Conservation (phyloP, 53 echinoderm and acorn worm genomes). For the Hippasteria phrygiana region DNA sequence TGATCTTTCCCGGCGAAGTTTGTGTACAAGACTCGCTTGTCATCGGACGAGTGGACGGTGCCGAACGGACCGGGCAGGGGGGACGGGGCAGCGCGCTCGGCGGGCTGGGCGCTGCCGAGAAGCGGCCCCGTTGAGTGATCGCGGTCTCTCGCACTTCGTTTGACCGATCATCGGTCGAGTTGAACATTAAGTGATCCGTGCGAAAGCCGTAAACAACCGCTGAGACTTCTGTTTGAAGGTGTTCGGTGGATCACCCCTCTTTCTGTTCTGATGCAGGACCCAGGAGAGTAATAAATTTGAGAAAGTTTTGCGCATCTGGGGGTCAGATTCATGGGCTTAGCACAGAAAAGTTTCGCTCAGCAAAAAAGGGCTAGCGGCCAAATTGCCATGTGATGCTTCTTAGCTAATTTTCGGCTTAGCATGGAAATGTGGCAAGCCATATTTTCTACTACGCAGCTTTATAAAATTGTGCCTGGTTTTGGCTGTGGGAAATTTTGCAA, state of each 20-base stretch:
- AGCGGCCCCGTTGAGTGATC: constrained; percentile 44
- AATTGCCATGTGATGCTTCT: too few relatives aligned
- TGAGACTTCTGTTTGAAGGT: constrained; percentile 2
- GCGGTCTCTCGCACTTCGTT: constrained; percentile 24
- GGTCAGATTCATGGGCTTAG: too few relatives aligned
- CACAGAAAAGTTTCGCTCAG: too few relatives aligned
- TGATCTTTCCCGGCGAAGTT: constrained; percentile 41
- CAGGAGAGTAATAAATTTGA: not conserved
- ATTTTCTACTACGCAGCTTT: too few relatives aligned
- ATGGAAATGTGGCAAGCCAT: too few relatives aligned
- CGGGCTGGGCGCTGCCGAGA: not conserved
- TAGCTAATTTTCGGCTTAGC: too few relatives aligned
- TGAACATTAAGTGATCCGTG: constrained; percentile 52
- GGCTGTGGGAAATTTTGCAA: too few relatives aligned
- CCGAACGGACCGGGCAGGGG: constrained; percentile 18
- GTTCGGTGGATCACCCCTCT: not conserved
- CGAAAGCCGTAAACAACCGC: constrained; percentile 16
- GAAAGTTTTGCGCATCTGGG: not conserved
- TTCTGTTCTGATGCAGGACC: not conserved
- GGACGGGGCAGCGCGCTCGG: not conserved
- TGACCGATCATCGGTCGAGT: constrained; percentile 41
- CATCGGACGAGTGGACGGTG: constrained; percentile 31
- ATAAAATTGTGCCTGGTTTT: too few relatives aligned
- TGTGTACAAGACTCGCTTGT: constrained; percentile 39
- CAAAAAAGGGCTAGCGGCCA: too few relatives aligned